Conservation (phyloP, 2,797 vertebrate genomes). For the Platyrinchus mystaceus region DNA sequence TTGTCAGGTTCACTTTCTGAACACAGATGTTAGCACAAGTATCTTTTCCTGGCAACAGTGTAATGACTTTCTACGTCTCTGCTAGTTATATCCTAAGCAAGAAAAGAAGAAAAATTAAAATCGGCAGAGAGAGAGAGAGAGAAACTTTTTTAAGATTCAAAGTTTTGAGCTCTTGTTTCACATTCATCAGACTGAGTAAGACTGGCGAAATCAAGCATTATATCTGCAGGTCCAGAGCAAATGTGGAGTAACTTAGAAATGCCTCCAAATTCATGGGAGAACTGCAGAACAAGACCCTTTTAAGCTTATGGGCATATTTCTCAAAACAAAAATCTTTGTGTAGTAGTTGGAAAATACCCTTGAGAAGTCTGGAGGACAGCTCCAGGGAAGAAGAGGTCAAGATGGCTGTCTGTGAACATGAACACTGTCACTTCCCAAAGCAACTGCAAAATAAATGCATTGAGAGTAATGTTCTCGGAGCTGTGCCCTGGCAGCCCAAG, state of each 20-base stretch:
- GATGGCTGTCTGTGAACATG: background rate
- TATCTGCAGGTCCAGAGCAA: background rate
- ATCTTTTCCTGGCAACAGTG: background rate
- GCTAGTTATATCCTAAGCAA: background rate
- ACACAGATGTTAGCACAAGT: background rate
- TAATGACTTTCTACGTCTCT: background rate
- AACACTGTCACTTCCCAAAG: background rate
- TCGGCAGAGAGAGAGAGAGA: background rate
- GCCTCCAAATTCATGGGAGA: background rate
- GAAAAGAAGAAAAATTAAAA: background rate
- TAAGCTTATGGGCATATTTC: background rate
- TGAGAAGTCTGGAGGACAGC: background rate
- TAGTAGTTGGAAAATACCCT: background rate
- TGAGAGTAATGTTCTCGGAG: background rate
- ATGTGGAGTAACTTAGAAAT: background rate
- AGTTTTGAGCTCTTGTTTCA: background rate
- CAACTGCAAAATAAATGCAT: background rate
- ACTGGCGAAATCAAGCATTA: background rate
- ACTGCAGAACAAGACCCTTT: background rate
- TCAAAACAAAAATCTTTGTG: background rate
- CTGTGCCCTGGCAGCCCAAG: background rate
- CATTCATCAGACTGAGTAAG: background rate
- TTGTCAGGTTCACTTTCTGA: background rate
- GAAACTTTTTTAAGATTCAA: background rate
- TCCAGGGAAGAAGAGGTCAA: background rate